phyloP scores from a whole-genome alignment of 2,797 vertebrate species.

The Cyprinella venusta region DNA sequence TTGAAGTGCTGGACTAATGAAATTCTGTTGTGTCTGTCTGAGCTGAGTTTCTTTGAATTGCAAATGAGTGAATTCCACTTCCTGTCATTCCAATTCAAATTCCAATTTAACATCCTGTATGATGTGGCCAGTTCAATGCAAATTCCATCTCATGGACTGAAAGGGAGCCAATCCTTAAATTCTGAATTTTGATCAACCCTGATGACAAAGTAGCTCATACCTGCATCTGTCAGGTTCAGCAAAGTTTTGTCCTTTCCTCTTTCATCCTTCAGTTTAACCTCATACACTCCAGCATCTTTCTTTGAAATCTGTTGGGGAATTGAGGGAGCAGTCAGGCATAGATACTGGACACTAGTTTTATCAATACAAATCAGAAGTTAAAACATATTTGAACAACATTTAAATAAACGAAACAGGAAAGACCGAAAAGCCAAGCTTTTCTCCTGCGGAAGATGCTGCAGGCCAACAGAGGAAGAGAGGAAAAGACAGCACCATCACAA shows the following conservation, averaged over 20 bases:
- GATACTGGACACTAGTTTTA: not conserved
- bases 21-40: conserved; percentile 4
- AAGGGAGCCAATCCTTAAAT: not conserved
- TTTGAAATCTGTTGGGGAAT: conserved; percentile 85
- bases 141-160: conserved; percentile 8
- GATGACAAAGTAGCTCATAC: conserved; percentile 69
- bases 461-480: conserved; percentile 65
- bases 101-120: conserved; percentile 15
- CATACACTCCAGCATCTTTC: conserved; percentile 89
- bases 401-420: conserved; percentile 62
- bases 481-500: conserved; percentile 64
- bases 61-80: conserved; percentile 17
- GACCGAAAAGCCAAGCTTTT: conserved; percentile 79
- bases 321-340: conserved; percentile 19
- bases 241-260: conserved; percentile 91
- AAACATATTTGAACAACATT: conserved; percentile 46
- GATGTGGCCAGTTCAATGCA: not conserved
- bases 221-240: conserved; percentile 87
- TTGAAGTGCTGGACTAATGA: not conserved
- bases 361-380: not conserved
- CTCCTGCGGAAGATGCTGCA: conserved; percentile 74
- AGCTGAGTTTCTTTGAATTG: conserved; percentile 21
- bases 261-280: conserved; percentile 88
- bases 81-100: conserved; percentile 13
- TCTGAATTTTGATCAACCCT: not conserved